Evolutionary conservation across 2,888 invertebrate genomes (phyloP).

Genomic region (Noctua pronuba): DNA sequence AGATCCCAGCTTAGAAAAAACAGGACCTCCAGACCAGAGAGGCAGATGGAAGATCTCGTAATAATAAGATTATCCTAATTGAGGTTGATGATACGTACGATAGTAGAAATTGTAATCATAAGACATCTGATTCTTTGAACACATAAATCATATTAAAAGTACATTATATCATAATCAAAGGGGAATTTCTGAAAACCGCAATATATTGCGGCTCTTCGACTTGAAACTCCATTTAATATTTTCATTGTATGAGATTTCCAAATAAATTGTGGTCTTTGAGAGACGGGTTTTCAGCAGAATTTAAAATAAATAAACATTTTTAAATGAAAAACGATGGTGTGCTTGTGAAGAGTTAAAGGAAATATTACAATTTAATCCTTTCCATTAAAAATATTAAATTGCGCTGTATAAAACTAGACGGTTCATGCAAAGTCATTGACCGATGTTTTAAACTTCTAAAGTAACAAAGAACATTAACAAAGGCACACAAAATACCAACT

Average conservation of each 20-base stretch:
- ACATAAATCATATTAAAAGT: conserved; percentile 22
- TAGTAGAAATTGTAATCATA: conserved; percentile 1
- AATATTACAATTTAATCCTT: background rate
- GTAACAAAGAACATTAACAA: background rate
- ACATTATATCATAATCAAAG: conserved; percentile 18
- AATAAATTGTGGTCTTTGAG: conserved; percentile 19
- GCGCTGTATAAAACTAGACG: background rate
- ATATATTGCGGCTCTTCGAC: conserved; percentile 3
- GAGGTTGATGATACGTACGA: conserved; percentile 9
- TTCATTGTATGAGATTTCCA: background rate
- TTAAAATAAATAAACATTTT: background rate
- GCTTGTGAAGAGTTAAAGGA: background rate
- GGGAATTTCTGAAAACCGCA: conserved; percentile 8
- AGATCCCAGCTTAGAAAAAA: background rate
- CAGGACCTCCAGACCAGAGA: background rate
- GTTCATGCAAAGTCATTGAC: background rate
- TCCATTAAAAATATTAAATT: background rate
- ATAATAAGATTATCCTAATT: background rate
- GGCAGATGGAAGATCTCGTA: background rate
- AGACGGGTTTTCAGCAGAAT: background rate
- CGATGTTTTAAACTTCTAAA: background rate
- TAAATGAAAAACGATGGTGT: background rate
- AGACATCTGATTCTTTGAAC: background rate
- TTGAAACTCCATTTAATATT: conserved; percentile 11
- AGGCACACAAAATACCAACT: background rate